phyloP scores from a whole-genome alignment of 2,113 vertebrate species.

The Brachyhypopomus gauderio region DNA sequence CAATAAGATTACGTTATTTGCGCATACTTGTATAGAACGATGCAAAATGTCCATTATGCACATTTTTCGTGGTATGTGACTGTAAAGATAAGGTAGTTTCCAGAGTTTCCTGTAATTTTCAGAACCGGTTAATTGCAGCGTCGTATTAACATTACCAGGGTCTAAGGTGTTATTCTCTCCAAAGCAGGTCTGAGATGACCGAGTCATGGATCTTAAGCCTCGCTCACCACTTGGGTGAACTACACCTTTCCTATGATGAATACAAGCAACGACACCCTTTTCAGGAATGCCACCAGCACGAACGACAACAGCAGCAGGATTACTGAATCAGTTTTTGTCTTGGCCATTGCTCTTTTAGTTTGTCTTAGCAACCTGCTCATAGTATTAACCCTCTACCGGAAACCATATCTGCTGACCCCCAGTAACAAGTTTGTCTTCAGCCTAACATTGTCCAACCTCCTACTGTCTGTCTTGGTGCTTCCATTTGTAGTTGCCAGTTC shows the following conservation, averaged over 20 bases:
- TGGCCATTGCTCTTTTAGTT: constrained; percentile 81
- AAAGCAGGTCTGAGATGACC: background rate
- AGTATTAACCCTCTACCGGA: constrained; percentile 88
- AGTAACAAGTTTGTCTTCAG: constrained; percentile 99
- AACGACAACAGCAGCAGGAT: constrained; percentile 64
- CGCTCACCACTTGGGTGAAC: constrained; percentile 46
- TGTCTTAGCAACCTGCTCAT: constrained; percentile 93
- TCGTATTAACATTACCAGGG: background rate
- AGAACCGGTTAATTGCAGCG: background rate
- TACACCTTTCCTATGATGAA: constrained; percentile 81
- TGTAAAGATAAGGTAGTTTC: no score
- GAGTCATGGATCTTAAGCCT: constrained; percentile 54
- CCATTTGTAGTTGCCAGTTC: constrained; percentile 94
- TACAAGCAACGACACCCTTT: constrained; percentile 78
- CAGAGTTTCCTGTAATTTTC: no score
- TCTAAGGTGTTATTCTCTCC: background rate
- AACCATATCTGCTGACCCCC: constrained; percentile 92
- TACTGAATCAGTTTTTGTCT: constrained; percentile 69
- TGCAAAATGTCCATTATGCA: no score
- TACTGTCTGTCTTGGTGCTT: constrained; percentile 89
- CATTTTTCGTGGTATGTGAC: no score
- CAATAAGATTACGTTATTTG: no score
- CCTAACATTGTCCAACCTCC: constrained; percentile 93
- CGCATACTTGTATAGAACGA: no score
- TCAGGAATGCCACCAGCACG: constrained; percentile 68